A percentile compares a stretch with the other conserved stretches of the same genome.
phyloP scores from a whole-genome alignment of 2,113 vertebrate genomes.

The Hemibagrus wyckioides region DNA sequence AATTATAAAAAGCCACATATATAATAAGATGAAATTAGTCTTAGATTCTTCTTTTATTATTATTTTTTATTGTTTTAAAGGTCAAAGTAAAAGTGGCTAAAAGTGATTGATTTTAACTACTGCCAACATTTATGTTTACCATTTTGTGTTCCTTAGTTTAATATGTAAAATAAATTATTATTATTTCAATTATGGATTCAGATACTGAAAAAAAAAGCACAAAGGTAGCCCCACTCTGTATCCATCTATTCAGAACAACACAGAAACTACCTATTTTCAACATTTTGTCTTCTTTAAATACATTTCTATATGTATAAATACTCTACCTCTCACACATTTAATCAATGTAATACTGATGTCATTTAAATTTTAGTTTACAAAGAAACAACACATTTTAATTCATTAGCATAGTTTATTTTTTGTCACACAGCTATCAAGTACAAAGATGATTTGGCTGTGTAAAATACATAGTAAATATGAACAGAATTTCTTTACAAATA shows the following conservation, averaged over 20 bases:
- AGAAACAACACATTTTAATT: slow-evolving; percentile 7
- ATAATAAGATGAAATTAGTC: neutral
- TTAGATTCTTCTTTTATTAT: neutral
- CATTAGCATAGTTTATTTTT: neutral
- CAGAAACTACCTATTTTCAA: neutral
- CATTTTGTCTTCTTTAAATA: neutral
- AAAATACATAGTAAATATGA: slow-evolving; percentile 11
- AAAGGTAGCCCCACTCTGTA: neutral
- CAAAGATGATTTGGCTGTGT: neutral
- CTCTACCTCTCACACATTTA: neutral
- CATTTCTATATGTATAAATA: neutral
- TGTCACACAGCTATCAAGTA: neutral
- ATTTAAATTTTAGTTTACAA: neutral
- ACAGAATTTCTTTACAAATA: slow-evolving; percentile 9
- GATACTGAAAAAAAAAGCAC: neutral
- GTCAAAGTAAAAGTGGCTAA: neutral
- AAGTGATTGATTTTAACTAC: neutral
- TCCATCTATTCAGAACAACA: neutral
- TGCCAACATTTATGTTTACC: neutral
- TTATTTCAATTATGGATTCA: neutral
- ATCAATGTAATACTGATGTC: neutral
- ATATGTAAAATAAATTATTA: neutral
- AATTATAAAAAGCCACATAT: neutral
- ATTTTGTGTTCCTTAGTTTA: neutral
- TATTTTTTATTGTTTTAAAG: neutral